Evolutionary conservation across 2,797 vertebrate genomes (phyloP), one percentile per base, ranked within the genome.

Genomic region (Syndactyla subalaris): DNA sequence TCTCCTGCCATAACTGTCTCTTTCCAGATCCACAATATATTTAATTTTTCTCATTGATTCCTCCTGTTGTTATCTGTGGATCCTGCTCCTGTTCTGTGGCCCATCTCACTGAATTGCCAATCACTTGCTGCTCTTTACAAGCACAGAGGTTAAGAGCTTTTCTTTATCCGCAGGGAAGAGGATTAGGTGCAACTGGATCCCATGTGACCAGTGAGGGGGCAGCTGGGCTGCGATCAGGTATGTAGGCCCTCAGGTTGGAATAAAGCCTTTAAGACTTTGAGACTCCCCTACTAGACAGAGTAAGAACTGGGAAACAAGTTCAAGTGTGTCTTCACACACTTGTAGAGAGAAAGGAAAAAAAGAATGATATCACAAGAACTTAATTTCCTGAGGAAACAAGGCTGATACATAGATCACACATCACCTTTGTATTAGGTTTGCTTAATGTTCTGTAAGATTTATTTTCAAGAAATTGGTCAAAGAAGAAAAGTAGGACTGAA

Each of bases 401-500:
- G 17, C 68, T 90, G 71, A 86, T 78, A 23, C 16, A 4, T 7
- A 39, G 22, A 34, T 7, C 0, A 2, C 1, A 1, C 8, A 29
- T 75, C 36, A 58, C 30, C 7, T 72, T 73, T 70, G 6, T 38
- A 12, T 79, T 81, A 59, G 46, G 59, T 70, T 89, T 89, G 8
- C 14, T 63, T 82, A 12, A 48, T 62, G 14, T 75, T 87, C 0
- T 57, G 0, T 66, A 48, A 65, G 24, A 58, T 27, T 70, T 39
- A 15, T 73, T 82, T 73, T 70, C 34, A 73, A 46, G 34, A 75
- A 86, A 34, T 32, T 23, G 7, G 36, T 73, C 9, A 93, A 66
- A 91, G 88, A 71, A 62, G 22, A 78, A 74, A 92, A 88, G 6
- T 30, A 72, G 32, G 16, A 10, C 43, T 88, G 66, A 59, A 93